phyloP scores from a whole-genome alignment of 2,797 vertebrate species.

The Uromys caudimaculatus region DNA sequence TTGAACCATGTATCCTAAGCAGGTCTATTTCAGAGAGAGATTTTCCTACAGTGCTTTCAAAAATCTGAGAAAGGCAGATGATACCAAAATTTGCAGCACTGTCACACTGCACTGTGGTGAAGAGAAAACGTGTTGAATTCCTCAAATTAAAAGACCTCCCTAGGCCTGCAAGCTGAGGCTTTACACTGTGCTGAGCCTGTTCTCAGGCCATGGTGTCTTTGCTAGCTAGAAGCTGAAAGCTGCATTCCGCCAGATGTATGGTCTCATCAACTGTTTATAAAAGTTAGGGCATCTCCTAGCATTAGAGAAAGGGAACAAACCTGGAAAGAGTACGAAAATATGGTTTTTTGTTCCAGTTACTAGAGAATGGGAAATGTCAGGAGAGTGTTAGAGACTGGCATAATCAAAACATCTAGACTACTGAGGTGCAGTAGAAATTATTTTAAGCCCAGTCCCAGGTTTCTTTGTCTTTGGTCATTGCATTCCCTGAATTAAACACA shows the following conservation, averaged over 20 bases:
- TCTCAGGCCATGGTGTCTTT: neutral
- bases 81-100: neutral
- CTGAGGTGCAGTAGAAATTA: neutral
- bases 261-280: neutral
- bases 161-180: neutral
- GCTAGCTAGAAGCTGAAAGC: neutral
- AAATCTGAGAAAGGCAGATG: neutral
- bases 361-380: neutral
- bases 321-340: slow-evolving; percentile 1
- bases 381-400: neutral
- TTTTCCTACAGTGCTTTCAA: slow-evolving; percentile 45
- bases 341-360: neutral
- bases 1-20: neutral
- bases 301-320: neutral
- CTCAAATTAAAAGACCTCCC: slow-evolving; percentile 21
- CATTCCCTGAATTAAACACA: too few species aligned
- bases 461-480: too few species aligned
- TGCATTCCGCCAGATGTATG: neutral
- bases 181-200: neutral
- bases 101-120: too few species aligned
- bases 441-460: too few species aligned
- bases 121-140: neutral
- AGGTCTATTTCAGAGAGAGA: neutral
- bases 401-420: neutral
- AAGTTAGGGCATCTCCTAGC: neutral